Conservation (phyloP, 1,140 invertebrate genomes). For the Glomeris maerens region DNA sequence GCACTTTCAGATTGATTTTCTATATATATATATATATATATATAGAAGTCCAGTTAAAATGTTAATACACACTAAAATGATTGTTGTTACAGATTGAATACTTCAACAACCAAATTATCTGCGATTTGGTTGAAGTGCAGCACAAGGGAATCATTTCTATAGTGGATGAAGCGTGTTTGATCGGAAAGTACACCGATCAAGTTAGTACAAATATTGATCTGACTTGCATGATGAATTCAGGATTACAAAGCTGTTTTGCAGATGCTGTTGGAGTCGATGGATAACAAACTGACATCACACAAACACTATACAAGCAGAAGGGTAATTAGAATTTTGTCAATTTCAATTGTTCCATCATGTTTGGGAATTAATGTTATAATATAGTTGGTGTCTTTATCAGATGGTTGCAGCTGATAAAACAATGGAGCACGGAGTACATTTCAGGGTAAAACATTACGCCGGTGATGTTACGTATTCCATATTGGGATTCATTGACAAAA, state of each 20-base stretch:
- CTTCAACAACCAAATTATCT: constrained; percentile 67
- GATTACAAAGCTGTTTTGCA: constrained; percentile 22
- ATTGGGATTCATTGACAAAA: constrained; percentile 85
- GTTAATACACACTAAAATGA: no score
- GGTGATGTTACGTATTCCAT: constrained; percentile 90
- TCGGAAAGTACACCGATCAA: constrained; percentile 81
- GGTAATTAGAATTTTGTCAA: constrained; percentile 24
- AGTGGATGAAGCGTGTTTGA: constrained; percentile 86
- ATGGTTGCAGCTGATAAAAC: constrained; percentile 29
- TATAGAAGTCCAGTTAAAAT: no score
- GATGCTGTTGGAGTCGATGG: constrained; percentile 84
- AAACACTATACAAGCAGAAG: constrained; percentile 80
- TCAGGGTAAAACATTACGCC: constrained; percentile 63
- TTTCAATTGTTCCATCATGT: background rate
- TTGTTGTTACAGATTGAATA: constrained; percentile 57
- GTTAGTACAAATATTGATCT: constrained; percentile 30
- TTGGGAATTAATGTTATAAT: background rate
- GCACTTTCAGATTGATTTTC: background rate
- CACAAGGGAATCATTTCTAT: constrained; percentile 84
- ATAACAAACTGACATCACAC: constrained; percentile 70
- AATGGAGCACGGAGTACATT: constrained; percentile 27
- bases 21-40: no score
- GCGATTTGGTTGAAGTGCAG: constrained; percentile 75
- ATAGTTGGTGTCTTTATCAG: background rate
- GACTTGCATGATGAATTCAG: background rate